These are phyloP conservation scores for Strongylocentrotus purpuratus DNA, from an alignment of 35 echinoderm and acorn worm species.

Conservation along the genomic window DNA sequence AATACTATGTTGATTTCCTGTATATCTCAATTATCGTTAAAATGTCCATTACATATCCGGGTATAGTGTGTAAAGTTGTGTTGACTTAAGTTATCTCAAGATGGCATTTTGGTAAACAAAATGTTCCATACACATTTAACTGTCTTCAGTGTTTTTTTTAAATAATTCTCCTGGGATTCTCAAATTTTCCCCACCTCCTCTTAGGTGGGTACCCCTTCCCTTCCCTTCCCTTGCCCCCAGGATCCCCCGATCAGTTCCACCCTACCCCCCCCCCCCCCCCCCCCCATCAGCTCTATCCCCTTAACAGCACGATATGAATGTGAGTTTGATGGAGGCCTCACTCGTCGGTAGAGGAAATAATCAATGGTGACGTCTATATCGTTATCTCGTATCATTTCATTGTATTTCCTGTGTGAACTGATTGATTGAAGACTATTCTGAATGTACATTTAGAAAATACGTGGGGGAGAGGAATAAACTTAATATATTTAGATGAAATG, in stretches of 20 bases:
- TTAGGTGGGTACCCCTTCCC: neutral
- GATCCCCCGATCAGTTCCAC: neutral
- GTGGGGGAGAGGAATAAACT: neutral
- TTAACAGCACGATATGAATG: neutral
- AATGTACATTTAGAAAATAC: neutral
- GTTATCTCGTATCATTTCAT: neutral
- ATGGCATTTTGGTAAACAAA: neutral
- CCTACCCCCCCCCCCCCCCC: neutral
- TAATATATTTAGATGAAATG: neutral
- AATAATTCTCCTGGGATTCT: neutral
- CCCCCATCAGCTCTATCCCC: neutral
- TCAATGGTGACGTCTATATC: neutral
- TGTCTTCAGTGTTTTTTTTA: neutral
- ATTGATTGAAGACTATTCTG: neutral
- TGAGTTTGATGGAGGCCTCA: neutral
- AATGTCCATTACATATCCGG: neutral
- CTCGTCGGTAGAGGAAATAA: neutral
- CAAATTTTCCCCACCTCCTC: too few relatives aligned
- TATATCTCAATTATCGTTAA: neutral
- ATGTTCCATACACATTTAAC: neutral
- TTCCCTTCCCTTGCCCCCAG: neutral
- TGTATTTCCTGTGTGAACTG: neutral
- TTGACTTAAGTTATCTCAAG: neutral
- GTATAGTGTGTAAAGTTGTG: neutral
- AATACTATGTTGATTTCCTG: neutral